Evolutionary conservation across 2,113 vertebrate genomes (phyloP), one percentile per base, ranked within the genome.

Genomic region (Limnothrissa miodon): DNA sequence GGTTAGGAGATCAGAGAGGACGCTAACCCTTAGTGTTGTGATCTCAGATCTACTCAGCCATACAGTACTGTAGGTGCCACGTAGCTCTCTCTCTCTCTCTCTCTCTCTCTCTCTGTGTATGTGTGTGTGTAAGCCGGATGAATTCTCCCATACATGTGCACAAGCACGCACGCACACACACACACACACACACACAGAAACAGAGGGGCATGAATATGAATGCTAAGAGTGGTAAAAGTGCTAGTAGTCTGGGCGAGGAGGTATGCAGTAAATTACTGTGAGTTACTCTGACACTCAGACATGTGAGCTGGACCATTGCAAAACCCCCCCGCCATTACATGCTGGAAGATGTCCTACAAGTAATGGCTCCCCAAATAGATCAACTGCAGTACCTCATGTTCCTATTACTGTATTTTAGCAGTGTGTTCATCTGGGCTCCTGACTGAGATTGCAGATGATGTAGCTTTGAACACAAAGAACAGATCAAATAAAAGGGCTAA

Each of bases 221-320:
- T 3, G 53, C 53, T n/a, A n/a, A n/a, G 23, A 59, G 53, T n/a
- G 25, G 39, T n/a, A 56, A 56, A 78, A 39, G 80, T 81, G 25
- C 48, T n/a, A 81, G 9, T 29, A 6, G 21, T 46, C 78, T 87
- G 80, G 53, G 82, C 53, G 62, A 86, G 42, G 46, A 25, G 42
- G 33, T 78, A 21, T 78, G 44, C 80, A 79, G 83, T 78, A 84
- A 84, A 88, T 87, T 44, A 62, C 80, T 74, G 80, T 86, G 80
- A 90, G 78, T 83, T 33, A 83, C 39, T 46, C 62, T 82, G 83
- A 80, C 51, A 83, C 36, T 83, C 39, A 84, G 36, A 81, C 59
- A 85, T 48, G 78, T 78, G 83, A 70, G 81, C n/a, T 2, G 44
- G 70, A 82, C 45, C 45, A 80, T 81, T 74, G 74, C 11, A 80